Evolutionary conservation across 2,113 vertebrate species (phyloP).

Genomic region (Promerops cafer): DNA sequence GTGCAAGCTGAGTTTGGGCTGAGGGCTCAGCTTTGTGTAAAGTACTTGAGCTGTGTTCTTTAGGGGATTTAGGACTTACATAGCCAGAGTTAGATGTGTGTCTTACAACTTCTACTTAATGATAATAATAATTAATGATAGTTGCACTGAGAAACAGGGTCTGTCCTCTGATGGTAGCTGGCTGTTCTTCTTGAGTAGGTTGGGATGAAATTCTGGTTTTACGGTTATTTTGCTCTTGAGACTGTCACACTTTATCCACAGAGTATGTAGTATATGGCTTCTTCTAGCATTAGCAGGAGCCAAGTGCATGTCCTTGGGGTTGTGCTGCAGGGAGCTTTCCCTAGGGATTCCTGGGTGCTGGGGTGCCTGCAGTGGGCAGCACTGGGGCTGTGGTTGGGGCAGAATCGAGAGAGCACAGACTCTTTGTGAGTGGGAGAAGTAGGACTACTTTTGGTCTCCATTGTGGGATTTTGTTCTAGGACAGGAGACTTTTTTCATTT

Average conservation of each 20-base stretch:
- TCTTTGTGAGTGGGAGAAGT: rapidly evolving
- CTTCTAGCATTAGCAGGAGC: background rate
- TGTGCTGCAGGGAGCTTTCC: background rate
- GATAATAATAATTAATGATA: too few species aligned
- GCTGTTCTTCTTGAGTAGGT: background rate
- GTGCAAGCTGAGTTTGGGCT: background rate
- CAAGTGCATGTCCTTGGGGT: rapidly evolving
- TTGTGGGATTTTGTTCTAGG: background rate
- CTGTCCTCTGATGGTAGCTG: too few species aligned
- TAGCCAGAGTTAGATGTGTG: rapidly evolving
- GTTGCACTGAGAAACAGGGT: background rate
- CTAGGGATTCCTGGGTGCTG: rapidly evolving
- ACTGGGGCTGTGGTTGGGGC: too few species aligned
- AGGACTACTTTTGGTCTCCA: background rate
- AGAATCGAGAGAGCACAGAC: background rate
- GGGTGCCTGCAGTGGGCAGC: background rate
- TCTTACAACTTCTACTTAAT: background rate
- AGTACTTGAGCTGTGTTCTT: background rate
- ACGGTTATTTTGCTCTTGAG: background rate
- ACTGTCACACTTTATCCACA: rapidly evolving
- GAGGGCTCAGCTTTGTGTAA: background rate
- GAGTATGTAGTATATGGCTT: rapidly evolving
- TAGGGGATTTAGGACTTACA: background rate
- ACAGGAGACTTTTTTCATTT: background rate
- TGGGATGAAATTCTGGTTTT: background rate